Base-by-base conservation (phyloP, 2,888 invertebrate species). In the Alcis repandata region DNA sequence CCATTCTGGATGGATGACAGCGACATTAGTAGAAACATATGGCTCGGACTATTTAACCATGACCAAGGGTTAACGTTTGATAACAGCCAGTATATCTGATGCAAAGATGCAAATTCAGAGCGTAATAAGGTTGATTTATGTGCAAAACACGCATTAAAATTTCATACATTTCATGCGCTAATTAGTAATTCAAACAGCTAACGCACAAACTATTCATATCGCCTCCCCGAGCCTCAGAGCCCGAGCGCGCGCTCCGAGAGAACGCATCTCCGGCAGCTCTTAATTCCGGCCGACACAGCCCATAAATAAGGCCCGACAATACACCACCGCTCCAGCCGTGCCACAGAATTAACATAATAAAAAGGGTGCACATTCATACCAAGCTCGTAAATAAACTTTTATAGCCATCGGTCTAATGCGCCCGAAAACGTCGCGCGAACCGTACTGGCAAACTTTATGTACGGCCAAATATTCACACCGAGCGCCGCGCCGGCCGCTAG, bases 261-360 rank as follows among this genome's bases (percentile, higher is more conserved):
- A 27, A 27, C 10, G 48, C 41, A 63, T 70, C 68, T 67, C 64
- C 57, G 62, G 69, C 68, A 63, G 67, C 63, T 67, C 67, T 69
- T 69, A 70, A 71, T 71, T 68, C 70, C 58, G 63, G 57, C 66
- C 59, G 61, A 32, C 65, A 61, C 58, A 43, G 54, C 49, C 53
- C 87, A 84, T 90, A 90, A 89, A 90, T 91, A 87, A 88, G 83
- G 80, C 74, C 73, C 75, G 77, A 83, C 83, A 82, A 83, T 82
- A 77, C 78, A 74, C 75, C 56, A 73, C 79, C 75, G 72, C 77
- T 73, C 79, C 68, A 68, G 65, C 72, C 69, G 59, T 71, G 77
- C 84, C 86, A 76, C 84, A 78, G 83, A 86, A 91, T 91, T 91
- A 89, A 88, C 91, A 91, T 91, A 90, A 91, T 89, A 91, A 91